Conservation (phyloP, 2,888 invertebrate genomes). For the Choristoneura rosaceana region DNA sequence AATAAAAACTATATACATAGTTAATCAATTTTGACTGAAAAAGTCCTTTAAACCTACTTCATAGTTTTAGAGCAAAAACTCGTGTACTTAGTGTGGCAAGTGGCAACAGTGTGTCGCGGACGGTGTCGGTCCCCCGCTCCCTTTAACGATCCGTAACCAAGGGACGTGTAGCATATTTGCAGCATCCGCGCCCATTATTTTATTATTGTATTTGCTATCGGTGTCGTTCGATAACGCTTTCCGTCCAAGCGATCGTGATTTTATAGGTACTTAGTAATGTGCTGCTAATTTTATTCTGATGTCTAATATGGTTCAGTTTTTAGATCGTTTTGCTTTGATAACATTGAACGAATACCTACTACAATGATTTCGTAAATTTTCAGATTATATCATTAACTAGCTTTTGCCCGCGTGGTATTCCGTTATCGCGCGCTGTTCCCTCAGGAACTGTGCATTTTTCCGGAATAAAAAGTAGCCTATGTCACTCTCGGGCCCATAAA, state of each 20-base stretch:
- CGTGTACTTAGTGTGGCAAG: neutral
- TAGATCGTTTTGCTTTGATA: no score
- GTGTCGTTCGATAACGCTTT: constrained; percentile 26
- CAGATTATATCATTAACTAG: no score
- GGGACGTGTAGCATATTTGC: constrained; percentile 49
- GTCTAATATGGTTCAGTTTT: neutral
- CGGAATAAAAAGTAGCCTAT: no score
- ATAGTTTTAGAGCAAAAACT: neutral
- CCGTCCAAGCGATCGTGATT: constrained; percentile 18
- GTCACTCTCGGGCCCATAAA: no score
- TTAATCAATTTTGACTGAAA: no score
- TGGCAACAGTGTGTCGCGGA: neutral
- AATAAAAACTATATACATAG: no score
- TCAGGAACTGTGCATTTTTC: no score
- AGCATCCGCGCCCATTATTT: constrained; percentile 52
- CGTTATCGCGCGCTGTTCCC: no score
- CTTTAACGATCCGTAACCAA: constrained; percentile 33
- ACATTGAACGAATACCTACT: no score
- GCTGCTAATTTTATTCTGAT: neutral
- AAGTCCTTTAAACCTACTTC: neutral
- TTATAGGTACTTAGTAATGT: constrained; percentile 12
- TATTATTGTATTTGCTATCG: constrained; percentile 41
- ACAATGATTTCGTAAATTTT: no score
- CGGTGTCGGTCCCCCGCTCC: constrained; percentile 16
- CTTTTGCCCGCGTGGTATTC: no score